Percentiles rank a stretch among this genome's conserved stretches.
Evolutionary conservation across 2,797 vertebrate genomes (phyloP).

Genomic region (Coluber constrictor): DNA sequence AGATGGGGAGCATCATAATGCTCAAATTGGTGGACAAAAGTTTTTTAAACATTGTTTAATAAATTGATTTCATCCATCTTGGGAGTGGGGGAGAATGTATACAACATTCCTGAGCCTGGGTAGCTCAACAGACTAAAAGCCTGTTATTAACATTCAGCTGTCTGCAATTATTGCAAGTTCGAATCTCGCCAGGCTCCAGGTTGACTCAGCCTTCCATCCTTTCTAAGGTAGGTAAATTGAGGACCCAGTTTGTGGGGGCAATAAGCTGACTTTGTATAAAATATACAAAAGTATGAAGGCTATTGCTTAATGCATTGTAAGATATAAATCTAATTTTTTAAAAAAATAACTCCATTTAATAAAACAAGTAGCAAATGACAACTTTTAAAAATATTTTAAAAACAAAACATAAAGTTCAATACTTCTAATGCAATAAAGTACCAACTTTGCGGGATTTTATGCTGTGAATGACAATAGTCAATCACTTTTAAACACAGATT

Average conservation of each 20-base stretch:
- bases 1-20: neutral
- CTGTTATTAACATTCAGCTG: no score
- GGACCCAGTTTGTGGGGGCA: no score
- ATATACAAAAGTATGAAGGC: no score
- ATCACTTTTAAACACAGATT: neutral
- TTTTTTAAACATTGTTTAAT: neutral
- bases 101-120: neutral
- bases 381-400: neutral
- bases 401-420: neutral
- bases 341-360: neutral
- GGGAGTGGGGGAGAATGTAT: neutral
- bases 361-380: neutral
- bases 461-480: neutral
- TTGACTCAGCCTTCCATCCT: no score
- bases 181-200: no score
- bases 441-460: neutral
- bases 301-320: no score
- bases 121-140: no score
- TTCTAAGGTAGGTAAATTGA: no score
- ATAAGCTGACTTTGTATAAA: no score
- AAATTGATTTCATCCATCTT: neutral
- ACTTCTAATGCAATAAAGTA: neutral
- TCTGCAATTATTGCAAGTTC: no score
- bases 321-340: no score
- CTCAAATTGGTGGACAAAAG: neutral